These are phyloP conservation scores for Eucidaris tribuloides DNA, from an alignment of 35 echinoderm and acorn worm species.

Conservation along the genomic window DNA sequence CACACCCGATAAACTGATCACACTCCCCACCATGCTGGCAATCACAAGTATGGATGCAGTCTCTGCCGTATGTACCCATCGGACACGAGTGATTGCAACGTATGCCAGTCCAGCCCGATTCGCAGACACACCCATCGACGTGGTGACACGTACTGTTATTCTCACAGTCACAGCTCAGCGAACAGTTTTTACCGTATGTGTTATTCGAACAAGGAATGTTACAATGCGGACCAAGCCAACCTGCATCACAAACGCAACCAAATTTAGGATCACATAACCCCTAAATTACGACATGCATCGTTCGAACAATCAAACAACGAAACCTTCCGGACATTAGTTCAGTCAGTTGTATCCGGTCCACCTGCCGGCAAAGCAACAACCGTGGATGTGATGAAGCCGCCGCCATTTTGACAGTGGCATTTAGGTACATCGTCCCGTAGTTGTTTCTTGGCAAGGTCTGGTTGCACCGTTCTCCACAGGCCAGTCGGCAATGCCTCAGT, in stretches of 20 bases:
- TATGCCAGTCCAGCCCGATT: slow-evolving; percentile 47
- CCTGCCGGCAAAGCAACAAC: no score
- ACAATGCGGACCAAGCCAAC: slow-evolving; percentile 67
- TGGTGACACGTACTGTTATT: slow-evolving; percentile 66
- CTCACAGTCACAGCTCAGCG: slow-evolving; percentile 62
- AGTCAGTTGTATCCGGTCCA: no score
- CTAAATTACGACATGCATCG: slow-evolving; percentile 49
- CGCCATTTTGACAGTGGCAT: slow-evolving; percentile 55
- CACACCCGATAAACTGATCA: slow-evolving; percentile 58
- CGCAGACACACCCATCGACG: slow-evolving; percentile 67
- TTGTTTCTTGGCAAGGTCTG: no score
- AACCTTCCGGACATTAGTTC: no score
- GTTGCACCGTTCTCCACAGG: no score
- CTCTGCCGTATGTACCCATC: slow-evolving; percentile 40
- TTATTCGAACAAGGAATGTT: slow-evolving; percentile 28
- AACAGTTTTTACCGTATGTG: slow-evolving; percentile 65
- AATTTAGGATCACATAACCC: no score
- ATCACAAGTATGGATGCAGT: slow-evolving; percentile 54
- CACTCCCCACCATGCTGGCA: slow-evolving; percentile 72
- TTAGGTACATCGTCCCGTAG: no score
- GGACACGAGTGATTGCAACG: slow-evolving; percentile 54
- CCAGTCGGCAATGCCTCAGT: no score
- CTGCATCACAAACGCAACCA: slow-evolving; percentile 57
- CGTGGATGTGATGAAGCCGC: no score
- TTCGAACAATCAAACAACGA: slow-evolving; percentile 68